phyloP scores from a whole-genome alignment of 37 sponge, comb jelly and placozoan species.

The Agelas oroides region DNA sequence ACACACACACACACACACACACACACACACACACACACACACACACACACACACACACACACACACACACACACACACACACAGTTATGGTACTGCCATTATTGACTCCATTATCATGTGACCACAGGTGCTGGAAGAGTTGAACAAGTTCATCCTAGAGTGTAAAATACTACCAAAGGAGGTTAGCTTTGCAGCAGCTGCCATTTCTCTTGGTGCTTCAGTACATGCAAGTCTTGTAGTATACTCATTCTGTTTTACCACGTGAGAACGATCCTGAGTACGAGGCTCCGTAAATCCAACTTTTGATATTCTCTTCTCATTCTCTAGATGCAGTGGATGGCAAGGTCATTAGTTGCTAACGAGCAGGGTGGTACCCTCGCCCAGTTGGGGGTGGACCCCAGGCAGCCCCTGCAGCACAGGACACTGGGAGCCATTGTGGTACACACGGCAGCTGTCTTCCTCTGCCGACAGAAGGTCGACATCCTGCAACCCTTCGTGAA shows the following conservation, averaged over 20 bases:
- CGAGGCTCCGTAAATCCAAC: no score
- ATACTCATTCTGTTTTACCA: no score
- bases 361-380: constrained; percentile 57
- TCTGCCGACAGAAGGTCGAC: not conserved
- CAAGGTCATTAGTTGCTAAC: constrained; percentile 40
- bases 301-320: no score
- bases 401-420: constrained; percentile 11
- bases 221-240: no score
- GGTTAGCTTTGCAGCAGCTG: not conserved
- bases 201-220: no score
- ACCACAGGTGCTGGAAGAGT: constrained; percentile 3
- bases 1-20: not conserved
- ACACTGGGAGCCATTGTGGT: constrained; percentile 48
- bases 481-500: constrained; percentile 55
- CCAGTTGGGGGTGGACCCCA: constrained; percentile 20
- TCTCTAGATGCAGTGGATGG: constrained; percentile 7
- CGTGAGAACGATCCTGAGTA: no score
- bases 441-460: constrained; percentile 51
- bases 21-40: not conserved
- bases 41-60: no score
- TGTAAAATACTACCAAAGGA: constrained; percentile 2
- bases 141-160: constrained; percentile 5
- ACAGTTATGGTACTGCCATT: no score
- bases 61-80: no score
- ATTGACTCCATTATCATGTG: no score